phyloP scores from a whole-genome alignment of 2,888 invertebrate species.

The Cerastis rubricosa region DNA sequence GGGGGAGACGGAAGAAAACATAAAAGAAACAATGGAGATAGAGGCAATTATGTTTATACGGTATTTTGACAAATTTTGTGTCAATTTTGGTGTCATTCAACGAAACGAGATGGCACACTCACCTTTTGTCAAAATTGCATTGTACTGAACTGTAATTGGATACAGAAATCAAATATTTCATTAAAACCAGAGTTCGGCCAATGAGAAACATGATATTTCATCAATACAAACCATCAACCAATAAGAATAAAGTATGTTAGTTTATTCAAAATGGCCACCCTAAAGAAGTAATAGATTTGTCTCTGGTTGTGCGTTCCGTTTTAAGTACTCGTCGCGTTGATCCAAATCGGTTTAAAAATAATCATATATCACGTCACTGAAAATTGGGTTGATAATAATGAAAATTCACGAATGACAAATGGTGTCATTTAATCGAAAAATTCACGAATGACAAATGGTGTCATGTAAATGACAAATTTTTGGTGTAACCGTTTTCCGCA shows the following conservation, averaged over 20 bases:
- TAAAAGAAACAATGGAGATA: slow-evolving; percentile 84
- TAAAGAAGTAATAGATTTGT: slow-evolving; percentile 40
- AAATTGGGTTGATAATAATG: slow-evolving; percentile 8
- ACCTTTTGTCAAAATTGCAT: slow-evolving; percentile 59
- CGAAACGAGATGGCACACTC: slow-evolving; percentile 68
- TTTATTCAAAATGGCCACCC: slow-evolving; percentile 64
- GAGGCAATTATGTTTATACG: slow-evolving; percentile 84
- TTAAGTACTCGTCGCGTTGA: not conserved
- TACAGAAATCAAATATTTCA: fast-evolving
- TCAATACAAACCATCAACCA: slow-evolving; percentile 11
- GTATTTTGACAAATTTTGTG: slow-evolving; percentile 89
- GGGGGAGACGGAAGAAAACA: slow-evolving; percentile 80
- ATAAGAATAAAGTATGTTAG: slow-evolving; percentile 14
- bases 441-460: slow-evolving; percentile 52
- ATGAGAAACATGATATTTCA: slow-evolving; percentile 16
- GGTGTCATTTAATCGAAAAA: slow-evolving; percentile 65
- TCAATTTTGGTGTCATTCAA: slow-evolving; percentile 73
- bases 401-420: slow-evolving; percentile 29
- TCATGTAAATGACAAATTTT: slow-evolving; percentile 67
- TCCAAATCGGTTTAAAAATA: not conserved
- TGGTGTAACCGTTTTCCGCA: slow-evolving; percentile 57
- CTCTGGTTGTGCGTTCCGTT: slow-evolving; percentile 50
- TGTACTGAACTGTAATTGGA: slow-evolving; percentile 46
- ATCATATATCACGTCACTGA: not conserved
- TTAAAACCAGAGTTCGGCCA: slow-evolving; percentile 17